These are phyloP conservation scores for Passer montanus DNA, from an alignment of 2,113 vertebrate species.

Conservation along the genomic window DNA sequence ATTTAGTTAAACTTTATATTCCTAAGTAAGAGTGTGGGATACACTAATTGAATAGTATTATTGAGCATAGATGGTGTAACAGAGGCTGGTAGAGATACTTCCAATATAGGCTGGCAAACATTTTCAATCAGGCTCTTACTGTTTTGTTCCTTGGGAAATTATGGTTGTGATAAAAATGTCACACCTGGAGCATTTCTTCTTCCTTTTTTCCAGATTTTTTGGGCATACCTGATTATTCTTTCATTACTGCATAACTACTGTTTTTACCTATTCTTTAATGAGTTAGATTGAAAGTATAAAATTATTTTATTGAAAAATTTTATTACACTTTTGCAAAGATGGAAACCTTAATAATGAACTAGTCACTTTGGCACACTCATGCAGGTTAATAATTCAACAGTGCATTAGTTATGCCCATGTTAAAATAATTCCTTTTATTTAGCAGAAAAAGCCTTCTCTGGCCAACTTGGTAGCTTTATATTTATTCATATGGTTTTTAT, in stretches of 20 bases:
- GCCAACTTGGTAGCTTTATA: neutral
- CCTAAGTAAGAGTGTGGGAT: neutral
- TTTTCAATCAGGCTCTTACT: neutral
- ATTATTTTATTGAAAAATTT: conserved; percentile 18
- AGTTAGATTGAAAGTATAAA: neutral
- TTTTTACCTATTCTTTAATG: neutral
- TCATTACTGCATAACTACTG: neutral
- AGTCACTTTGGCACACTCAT: neutral
- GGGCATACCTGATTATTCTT: neutral
- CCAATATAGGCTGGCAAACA: neutral
- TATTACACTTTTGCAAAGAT: neutral
- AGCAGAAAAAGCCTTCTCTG: neutral
- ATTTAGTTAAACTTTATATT: neutral
- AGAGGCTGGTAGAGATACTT: neutral
- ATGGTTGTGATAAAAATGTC: neutral
- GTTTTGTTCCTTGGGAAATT: neutral
- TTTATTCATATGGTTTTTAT: neutral
- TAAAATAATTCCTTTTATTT: neutral
- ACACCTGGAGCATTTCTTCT: neutral
- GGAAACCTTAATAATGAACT: neutral
- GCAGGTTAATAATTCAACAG: neutral
- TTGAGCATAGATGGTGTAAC: neutral
- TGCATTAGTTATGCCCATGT: neutral
- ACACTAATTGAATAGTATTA: neutral
- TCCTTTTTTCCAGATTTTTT: neutral